Evolutionary conservation across 64 coral and sea anemone species (phyloP).

Genomic region (Astreopora myriophthalma): DNA sequence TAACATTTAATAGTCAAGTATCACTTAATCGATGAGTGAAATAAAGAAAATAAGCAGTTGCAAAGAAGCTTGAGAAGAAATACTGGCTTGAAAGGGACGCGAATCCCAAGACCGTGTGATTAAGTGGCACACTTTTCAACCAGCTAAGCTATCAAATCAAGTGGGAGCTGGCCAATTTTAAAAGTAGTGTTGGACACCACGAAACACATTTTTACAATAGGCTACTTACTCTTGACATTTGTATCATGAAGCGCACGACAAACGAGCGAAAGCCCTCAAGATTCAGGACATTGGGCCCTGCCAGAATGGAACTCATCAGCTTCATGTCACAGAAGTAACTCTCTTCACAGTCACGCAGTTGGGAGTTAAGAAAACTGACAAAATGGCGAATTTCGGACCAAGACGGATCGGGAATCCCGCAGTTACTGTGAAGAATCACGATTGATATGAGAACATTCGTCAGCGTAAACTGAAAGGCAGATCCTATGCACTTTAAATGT

Average conservation of each 20-base stretch:
- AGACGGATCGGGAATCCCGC: slow-evolving; percentile 67
- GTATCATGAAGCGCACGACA: slow-evolving; percentile 85
- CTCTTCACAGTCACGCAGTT: slow-evolving; percentile 65
- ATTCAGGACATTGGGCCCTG: background rate
- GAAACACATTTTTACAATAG: background rate
- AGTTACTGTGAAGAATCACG: slow-evolving; percentile 28
- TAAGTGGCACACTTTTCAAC: too few relatives aligned
- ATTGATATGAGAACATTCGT: background rate
- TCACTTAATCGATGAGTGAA: too few relatives aligned
- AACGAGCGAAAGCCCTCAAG: slow-evolving; percentile 77
- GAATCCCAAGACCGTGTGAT: too few relatives aligned
- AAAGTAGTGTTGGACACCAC: too few relatives aligned
- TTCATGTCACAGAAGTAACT: slow-evolving; percentile 49
- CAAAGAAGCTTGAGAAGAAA: too few relatives aligned
- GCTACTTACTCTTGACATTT: slow-evolving; percentile 80
- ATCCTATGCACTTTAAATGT: too few relatives aligned
- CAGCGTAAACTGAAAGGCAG: too few relatives aligned
- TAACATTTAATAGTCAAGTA: too few relatives aligned
- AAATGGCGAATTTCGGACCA: slow-evolving; percentile 76
- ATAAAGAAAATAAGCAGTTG: too few relatives aligned
- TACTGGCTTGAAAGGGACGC: too few relatives aligned
- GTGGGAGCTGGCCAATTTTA: background rate
- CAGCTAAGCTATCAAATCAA: background rate
- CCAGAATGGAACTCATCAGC: background rate
- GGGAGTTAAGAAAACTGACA: slow-evolving; percentile 62